These are phyloP conservation scores for Scaptomyza montana DNA, from an alignment of 1,140 invertebrate genomes.

Conservation along the genomic window DNA sequence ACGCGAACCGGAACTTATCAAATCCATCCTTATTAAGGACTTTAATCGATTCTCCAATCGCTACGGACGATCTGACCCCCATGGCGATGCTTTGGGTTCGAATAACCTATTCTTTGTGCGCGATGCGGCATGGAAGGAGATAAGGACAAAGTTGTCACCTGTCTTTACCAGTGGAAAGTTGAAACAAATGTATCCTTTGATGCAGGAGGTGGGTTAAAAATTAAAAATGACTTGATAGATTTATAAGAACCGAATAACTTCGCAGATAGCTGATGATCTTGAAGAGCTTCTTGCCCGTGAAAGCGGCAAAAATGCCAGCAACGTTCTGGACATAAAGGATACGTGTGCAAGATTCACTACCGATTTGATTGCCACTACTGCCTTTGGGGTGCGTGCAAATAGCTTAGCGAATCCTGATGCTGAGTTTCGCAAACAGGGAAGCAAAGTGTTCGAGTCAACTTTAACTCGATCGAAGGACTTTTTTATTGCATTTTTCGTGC, in stretches of 20 bases:
- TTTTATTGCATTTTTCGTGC: conserved; percentile 84
- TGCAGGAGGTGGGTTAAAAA: conserved; percentile 73
- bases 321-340: conserved; percentile 82
- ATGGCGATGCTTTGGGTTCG: conserved; percentile 58
- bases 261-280: conserved; percentile 61
- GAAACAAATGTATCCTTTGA: conserved; percentile 85
- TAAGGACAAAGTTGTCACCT: conserved; percentile 85
- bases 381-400: conserved; percentile 86
- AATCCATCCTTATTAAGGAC: conserved; percentile 85
- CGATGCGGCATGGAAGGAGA: conserved; percentile 84
- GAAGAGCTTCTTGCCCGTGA: conserved; percentile 41
- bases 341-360: conserved; percentile 85
- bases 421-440: conserved; percentile 82
- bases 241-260: background rate
- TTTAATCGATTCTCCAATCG: conserved; percentile 80
- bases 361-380: conserved; percentile 86
- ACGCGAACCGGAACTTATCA: conserved; percentile 85
- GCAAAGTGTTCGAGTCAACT: conserved; percentile 22
- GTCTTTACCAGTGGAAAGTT: conserved; percentile 86
- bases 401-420: conserved; percentile 84
- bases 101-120: conserved; percentile 77
- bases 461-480: conserved; percentile 69
- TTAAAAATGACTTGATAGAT: background rate
- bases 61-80: conserved; percentile 59
- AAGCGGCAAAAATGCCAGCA: conserved; percentile 6